Evolutionary conservation across 2,113 vertebrate genomes (phyloP).

Genomic region (Melanerpes formicivorus): DNA sequence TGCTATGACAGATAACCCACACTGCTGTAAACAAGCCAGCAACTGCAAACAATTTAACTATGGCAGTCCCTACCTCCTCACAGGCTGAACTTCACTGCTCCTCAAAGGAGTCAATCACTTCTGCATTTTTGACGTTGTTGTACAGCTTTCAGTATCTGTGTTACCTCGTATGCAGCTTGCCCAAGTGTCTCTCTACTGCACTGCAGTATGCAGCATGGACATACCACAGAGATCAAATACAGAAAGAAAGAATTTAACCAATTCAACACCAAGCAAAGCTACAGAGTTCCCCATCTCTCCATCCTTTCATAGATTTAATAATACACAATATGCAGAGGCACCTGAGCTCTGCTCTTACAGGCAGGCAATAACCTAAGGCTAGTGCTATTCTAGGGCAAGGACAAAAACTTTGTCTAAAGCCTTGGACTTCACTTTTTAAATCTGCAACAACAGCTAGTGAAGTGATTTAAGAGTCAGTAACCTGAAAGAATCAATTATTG

Average conservation of each 20-base stretch:
- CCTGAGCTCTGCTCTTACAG: neutral
- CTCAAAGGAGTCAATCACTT: neutral
- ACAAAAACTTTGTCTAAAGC: neutral
- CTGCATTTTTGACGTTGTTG: neutral
- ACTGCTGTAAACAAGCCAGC: neutral
- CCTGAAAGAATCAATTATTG: neutral
- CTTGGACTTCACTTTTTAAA: neutral
- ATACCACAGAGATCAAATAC: neutral
- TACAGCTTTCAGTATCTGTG: neutral
- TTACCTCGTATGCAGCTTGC: neutral
- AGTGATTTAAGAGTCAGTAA: conserved; percentile 13
- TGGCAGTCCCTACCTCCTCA: neutral
- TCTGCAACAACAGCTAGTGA: neutral
- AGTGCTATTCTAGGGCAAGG: neutral
- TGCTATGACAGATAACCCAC: neutral
- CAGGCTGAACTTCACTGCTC: neutral
- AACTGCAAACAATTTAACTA: neutral
- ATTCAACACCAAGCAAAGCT: neutral
- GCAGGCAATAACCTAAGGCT: neutral
- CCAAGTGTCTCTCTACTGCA: neutral
- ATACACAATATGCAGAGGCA: neutral
- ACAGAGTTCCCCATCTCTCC: neutral
- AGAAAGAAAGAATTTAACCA: neutral
- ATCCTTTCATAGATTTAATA: neutral
- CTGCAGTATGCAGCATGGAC: conserved; percentile 18